These are phyloP conservation scores for Melolontha melolontha DNA, from an alignment of 2,888 invertebrate species.

Conservation along the genomic window DNA sequence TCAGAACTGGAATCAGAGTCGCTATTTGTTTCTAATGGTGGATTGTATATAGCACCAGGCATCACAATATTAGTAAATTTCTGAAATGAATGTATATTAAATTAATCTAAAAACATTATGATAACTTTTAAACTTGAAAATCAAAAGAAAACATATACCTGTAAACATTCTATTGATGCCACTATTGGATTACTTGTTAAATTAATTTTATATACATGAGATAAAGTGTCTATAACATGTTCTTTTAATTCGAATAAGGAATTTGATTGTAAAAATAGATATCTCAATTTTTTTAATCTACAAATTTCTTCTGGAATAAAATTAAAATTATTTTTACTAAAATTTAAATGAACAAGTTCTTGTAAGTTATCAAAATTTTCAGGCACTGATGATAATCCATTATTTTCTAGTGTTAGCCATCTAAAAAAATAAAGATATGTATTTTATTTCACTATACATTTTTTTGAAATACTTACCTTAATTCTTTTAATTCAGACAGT, in stretches of 20 bases:
- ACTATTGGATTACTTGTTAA: constrained; percentile 59
- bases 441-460: not conserved
- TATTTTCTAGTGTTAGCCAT: constrained; percentile 77
- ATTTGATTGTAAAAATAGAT: constrained; percentile 59
- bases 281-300: constrained; percentile 57
- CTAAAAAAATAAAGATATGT: constrained; percentile 59
- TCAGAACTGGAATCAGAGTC: constrained; percentile 57
- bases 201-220: constrained; percentile 58
- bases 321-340: constrained; percentile 69
- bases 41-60: constrained; percentile 51
- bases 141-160: constrained; percentile 48
- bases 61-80: constrained; percentile 56
- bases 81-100: constrained; percentile 44
- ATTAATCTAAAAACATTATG: constrained; percentile 1
- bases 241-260: constrained; percentile 56
- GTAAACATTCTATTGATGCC: constrained; percentile 47
- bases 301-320: constrained; percentile 66
- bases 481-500: constrained; percentile 69
- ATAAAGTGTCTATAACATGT: constrained; percentile 54
- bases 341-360: constrained; percentile 73
- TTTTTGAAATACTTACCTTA: constrained; percentile 66
- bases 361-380: constrained; percentile 67
- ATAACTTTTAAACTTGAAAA: constrained; percentile 1
- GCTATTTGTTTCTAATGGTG: constrained; percentile 37
- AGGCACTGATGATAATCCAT: constrained; percentile 70